Percentiles rank a stretch among this genome's conserved stretches.
These are phyloP conservation scores for Calosoma granatense DNA, from an alignment of 1,140 invertebrate genomes.

Conservation along the genomic window DNA sequence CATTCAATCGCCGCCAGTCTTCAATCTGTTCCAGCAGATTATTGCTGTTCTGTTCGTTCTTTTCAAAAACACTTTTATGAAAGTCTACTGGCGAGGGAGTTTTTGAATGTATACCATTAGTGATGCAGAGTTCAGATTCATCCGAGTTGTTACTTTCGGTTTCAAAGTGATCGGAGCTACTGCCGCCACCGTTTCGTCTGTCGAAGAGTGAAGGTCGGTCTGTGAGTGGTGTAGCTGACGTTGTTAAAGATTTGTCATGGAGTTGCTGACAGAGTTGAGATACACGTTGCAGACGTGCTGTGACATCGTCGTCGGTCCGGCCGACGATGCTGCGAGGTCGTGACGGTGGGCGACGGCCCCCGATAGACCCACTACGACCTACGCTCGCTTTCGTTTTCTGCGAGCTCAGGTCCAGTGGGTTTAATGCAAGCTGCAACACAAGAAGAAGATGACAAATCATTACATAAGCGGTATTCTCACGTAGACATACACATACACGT, in stretches of 20 bases:
- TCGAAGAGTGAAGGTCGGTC: conserved; percentile 15
- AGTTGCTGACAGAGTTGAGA: conserved; percentile 35
- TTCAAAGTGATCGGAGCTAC: conserved; percentile 16
- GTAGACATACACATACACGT: no score
- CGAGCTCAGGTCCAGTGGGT: conserved; percentile 39
- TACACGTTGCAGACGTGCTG: conserved; percentile 29
- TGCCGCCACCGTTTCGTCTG: conserved; percentile 22
- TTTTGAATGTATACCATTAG: conserved; percentile 18
- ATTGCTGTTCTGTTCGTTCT: conserved; percentile 9
- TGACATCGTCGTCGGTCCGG: conserved; percentile 20
- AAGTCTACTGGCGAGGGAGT: conserved; percentile 39
- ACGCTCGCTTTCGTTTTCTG: conserved; percentile 40
- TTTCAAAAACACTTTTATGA: background rate
- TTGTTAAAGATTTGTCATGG: conserved; percentile 25
- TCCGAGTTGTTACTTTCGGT: conserved; percentile 17
- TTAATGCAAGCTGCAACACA: conserved; percentile 38
- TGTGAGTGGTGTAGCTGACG: background rate
- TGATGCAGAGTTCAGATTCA: background rate
- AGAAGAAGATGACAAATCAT: conserved; percentile 13
- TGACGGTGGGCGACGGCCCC: conserved; percentile 37
- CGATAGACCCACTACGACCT: conserved; percentile 36
- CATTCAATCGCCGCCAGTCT: conserved; percentile 49
- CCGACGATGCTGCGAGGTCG: conserved; percentile 26
- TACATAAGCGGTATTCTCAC: background rate
- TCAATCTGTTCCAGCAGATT: no score